Conservation (phyloP, 2,797 vertebrate species). For the Helicolenus hilgendorfi region DNA sequence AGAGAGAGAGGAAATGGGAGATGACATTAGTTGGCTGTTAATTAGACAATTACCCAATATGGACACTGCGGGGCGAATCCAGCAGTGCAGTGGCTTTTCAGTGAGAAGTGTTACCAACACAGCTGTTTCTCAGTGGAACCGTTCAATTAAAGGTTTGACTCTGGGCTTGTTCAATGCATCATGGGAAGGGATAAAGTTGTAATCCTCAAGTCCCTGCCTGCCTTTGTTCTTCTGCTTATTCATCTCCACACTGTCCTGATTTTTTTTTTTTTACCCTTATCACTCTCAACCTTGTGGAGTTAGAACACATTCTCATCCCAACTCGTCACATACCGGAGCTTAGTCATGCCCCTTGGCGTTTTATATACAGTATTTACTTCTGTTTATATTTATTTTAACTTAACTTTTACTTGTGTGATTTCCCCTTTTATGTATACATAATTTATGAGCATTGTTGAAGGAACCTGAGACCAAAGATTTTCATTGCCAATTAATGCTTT, state of each 20-base stretch:
- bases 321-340: too few relatives aligned
- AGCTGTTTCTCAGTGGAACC: slow-evolving; percentile 10
- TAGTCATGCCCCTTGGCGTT: too few relatives aligned
- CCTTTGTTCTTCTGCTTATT: background rate
- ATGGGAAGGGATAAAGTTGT: background rate
- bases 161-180: slow-evolving; percentile 28
- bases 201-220: background rate
- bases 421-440: too few relatives aligned
- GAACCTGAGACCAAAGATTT: too few relatives aligned
- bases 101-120: slow-evolving; percentile 19
- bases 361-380: too few relatives aligned
- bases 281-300: background rate
- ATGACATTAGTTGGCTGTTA: slow-evolving; percentile 52
- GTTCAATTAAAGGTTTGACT: slow-evolving; percentile 37
- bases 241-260: background rate
- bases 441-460: too few relatives aligned
- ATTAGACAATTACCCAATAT: slow-evolving; percentile 54
- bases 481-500: too few relatives aligned
- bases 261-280: background rate
- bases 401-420: too few relatives aligned
- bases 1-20: background rate
- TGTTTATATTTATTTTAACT: too few relatives aligned
- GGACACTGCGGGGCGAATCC: slow-evolving; percentile 39
- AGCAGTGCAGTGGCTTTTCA: background rate
- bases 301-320: background rate